A percentile compares a stretch with the other conserved stretches of the same genome.
These are phyloP conservation scores for Epistrophe eligans DNA, from an alignment of 2,888 invertebrate species.

Conservation along the genomic window DNA sequence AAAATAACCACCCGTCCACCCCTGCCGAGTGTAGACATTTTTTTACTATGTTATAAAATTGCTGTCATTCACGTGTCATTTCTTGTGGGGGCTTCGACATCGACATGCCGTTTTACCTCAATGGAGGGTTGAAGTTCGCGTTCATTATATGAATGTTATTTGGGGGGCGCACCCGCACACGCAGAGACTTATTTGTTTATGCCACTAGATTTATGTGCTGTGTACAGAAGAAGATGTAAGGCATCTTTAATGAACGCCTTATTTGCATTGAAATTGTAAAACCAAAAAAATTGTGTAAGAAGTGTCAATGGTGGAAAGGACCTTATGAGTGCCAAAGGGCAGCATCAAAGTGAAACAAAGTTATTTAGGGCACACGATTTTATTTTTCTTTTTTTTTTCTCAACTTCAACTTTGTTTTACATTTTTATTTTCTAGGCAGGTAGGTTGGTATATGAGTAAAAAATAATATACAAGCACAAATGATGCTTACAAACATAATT, in stretches of 20 bases:
- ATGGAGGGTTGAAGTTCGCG: constrained; percentile 30
- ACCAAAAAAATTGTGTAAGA: constrained; percentile 9
- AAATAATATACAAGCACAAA: constrained; percentile 38
- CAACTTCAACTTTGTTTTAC: constrained; percentile 13
- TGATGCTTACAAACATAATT: constrained; percentile 43
- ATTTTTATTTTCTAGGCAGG: neutral
- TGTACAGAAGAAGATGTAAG: constrained; percentile 24
- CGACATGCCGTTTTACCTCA: neutral
- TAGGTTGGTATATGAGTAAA: neutral
- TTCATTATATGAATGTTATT: constrained; percentile 7
- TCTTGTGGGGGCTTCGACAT: constrained; percentile 16
- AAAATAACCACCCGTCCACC: neutral
- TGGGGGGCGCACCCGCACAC: neutral
- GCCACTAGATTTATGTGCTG: constrained; percentile 32
- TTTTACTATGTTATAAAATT: constrained; percentile 45
- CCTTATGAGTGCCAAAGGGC: constrained; percentile 24
- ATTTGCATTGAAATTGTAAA: constrained; percentile 71
- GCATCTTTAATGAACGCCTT: constrained; percentile 56
- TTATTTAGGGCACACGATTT: constrained; percentile 40
- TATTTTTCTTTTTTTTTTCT: neutral
- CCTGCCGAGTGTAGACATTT: constrained; percentile 17
- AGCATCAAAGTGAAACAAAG: constrained; percentile 3
- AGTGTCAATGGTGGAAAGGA: constrained; percentile 32
- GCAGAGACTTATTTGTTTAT: constrained; percentile 50
- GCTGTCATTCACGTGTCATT: constrained; percentile 54